These are phyloP conservation scores for Xiphorhynchus erythropygius DNA, from an alignment of 2,797 vertebrate genomes.

Conservation along the genomic window DNA sequence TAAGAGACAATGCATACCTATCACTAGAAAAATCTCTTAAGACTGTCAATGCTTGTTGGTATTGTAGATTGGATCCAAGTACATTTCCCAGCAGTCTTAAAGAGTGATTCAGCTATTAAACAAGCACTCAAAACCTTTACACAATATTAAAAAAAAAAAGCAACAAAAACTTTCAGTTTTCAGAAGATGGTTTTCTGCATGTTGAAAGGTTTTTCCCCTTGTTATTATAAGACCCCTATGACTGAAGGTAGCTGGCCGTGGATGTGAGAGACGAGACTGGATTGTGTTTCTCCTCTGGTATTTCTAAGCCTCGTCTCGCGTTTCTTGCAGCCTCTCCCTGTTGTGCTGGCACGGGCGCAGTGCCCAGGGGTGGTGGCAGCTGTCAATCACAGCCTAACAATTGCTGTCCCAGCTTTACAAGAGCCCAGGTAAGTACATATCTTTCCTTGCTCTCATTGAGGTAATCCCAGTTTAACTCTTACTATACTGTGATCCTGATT, in stretches of 20 bases:
- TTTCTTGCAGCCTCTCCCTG: not conserved
- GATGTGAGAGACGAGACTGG: constrained; percentile 5
- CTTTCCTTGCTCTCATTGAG: not conserved
- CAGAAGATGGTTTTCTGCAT: constrained; percentile 18
- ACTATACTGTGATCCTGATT: not conserved
- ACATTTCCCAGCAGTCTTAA: not conserved
- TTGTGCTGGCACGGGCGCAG: not conserved
- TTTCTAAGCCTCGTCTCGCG: not conserved
- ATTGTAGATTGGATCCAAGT: not conserved
- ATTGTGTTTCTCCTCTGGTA: not conserved
- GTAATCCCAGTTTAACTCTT: not conserved
- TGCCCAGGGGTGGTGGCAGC: not conserved
- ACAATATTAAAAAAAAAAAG: not conserved
- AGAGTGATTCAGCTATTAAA: not conserved
- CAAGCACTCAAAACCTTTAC: not conserved
- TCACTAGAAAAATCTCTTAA: not conserved
- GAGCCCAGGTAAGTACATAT: not conserved
- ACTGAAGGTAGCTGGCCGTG: not conserved
- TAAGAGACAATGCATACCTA: not conserved
- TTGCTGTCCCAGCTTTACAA: not conserved
- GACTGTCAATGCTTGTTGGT: not conserved
- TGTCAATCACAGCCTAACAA: not conserved
- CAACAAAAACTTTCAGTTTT: not conserved
- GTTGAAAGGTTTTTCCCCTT: not conserved
- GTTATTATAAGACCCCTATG: constrained; percentile 2